phyloP scores from a whole-genome alignment of 2,113 vertebrate species.

The Felis catus region F.catus_Fca126_mat1.0 CM031418.1:64685501-64686000 shows the following conservation, averaged over 20 bases:
- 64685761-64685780: background rate
- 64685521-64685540: too few species aligned
- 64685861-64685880: background rate
- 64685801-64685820: too few species aligned
- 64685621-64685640: background rate
- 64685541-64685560: too few species aligned
- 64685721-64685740: background rate
- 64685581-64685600: too few species aligned
- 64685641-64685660: background rate
- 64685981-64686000: background rate
- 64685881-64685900: background rate
- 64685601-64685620: background rate
- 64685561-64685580: too few species aligned
- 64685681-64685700: background rate
- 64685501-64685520: too few species aligned
- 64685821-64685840: background rate
- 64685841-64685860: background rate
- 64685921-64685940: background rate
- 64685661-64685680: background rate
- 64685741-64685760: background rate
- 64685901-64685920: background rate
- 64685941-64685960: background rate
- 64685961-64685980: background rate
- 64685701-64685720: background rate
- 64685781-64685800: background rate